Evolutionary conservation across 1,140 invertebrate genomes (phyloP).

Genomic region (Megalonaias nervosa): DNA sequence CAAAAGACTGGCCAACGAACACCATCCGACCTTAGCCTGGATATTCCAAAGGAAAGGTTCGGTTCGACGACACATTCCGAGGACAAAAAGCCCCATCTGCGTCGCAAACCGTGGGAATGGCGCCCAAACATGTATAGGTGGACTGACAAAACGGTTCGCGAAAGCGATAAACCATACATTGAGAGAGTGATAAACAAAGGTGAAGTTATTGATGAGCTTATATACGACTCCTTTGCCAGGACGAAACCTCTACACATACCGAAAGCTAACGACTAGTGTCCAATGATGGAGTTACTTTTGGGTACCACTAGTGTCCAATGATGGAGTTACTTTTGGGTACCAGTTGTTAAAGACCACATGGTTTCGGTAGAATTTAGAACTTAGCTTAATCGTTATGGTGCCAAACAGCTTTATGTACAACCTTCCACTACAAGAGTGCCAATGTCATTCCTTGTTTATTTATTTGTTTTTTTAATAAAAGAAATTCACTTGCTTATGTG

Average conservation of each 20-base stretch:
- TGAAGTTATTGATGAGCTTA: constrained; percentile 32
- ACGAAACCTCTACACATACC: constrained; percentile 29
- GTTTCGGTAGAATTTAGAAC: too few relatives aligned
- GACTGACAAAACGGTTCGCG: constrained; percentile 28
- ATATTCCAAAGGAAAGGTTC: constrained; percentile 30
- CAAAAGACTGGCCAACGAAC: constrained; percentile 9
- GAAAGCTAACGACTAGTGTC: neutral
- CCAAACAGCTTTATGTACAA: too few relatives aligned
- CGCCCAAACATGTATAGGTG: constrained; percentile 33
- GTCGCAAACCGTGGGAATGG: constrained; percentile 33
- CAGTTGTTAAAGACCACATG: too few relatives aligned
- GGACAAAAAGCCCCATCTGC: constrained; percentile 30
- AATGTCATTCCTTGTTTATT: too few relatives aligned
- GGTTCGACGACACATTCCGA: constrained; percentile 27
- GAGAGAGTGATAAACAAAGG: constrained; percentile 28
- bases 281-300: too few relatives aligned
- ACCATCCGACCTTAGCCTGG: constrained; percentile 1
- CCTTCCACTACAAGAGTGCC: too few relatives aligned
- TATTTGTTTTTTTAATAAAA: too few relatives aligned
- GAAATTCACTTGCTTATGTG: too few relatives aligned
- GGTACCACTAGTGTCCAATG: too few relatives aligned
- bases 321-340: too few relatives aligned
- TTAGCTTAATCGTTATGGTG: too few relatives aligned
- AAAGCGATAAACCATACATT: constrained; percentile 38
- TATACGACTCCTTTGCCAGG: constrained; percentile 32